A percentile compares a stretch with the other conserved stretches of the same genome.
phyloP scores from a whole-genome alignment of 2,888 invertebrate genomes.

The Conistra vaccinii region DNA sequence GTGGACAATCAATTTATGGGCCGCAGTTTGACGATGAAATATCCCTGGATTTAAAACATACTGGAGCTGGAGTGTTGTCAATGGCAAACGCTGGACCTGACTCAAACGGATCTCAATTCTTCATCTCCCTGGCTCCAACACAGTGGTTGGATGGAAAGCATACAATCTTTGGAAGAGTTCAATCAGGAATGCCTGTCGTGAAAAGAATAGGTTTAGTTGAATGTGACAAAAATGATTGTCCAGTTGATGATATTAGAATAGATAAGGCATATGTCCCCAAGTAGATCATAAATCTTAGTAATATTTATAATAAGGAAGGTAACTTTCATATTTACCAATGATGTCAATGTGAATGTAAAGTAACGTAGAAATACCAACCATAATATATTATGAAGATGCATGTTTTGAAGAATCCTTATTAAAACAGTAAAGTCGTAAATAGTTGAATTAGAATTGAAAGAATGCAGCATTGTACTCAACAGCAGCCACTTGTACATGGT shows the following conservation, averaged over 20 bases:
- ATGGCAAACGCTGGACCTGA: conserved; percentile 99
- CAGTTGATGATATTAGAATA: conserved; percentile 96
- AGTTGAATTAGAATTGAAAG: not conserved
- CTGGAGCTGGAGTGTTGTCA: conserved; percentile 97
- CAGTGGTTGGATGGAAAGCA: conserved; percentile 99
- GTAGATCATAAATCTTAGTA: conserved; percentile 50
- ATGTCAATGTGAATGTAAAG: conserved; percentile 7
- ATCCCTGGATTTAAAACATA: conserved; percentile 97
- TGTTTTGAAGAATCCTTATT: not conserved
- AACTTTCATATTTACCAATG: not conserved
- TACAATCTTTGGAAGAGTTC: conserved; percentile 98
- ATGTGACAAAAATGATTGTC: conserved; percentile 97
- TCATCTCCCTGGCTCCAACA: conserved; percentile 98
- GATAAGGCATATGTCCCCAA: conserved; percentile 86
- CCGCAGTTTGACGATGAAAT: conserved; percentile 98
- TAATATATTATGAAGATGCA: not conserved
- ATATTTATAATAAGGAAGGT: not conserved
- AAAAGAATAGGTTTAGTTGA: conserved; percentile 98
- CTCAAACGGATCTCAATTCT: conserved; percentile 99
- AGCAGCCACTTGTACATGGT: not conserved
- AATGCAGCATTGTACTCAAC: not conserved
- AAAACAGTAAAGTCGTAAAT: not conserved
- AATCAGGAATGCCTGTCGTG: conserved; percentile 96
- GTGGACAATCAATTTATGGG: conserved; percentile 99
- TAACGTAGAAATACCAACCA: not conserved